These are phyloP conservation scores for Sacculina carcini DNA, from an alignment of 2,888 invertebrate species.

Conservation along the genomic window DNA sequence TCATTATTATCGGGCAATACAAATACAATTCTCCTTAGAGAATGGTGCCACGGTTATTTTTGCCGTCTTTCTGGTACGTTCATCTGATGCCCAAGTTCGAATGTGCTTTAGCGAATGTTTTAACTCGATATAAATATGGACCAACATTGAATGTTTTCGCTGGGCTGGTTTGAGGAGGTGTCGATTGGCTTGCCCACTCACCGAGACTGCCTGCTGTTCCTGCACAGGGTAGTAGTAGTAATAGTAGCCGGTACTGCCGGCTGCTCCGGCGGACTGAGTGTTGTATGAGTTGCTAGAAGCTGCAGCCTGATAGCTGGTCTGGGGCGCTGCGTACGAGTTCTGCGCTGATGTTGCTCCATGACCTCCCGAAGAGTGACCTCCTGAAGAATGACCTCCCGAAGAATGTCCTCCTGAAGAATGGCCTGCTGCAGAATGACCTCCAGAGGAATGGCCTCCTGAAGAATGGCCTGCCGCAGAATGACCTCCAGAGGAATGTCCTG, in stretches of 20 bases:
- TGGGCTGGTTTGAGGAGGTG: too few species aligned
- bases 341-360: background rate
- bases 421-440: too few species aligned
- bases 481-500: background rate
- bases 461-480: background rate
- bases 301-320: background rate
- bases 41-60: too few species aligned
- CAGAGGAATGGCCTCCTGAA: background rate
- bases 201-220: background rate
- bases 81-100: too few species aligned
- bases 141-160: too few species aligned
- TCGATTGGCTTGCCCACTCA: too few species aligned
- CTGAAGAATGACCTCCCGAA: background rate
- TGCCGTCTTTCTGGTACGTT: too few species aligned
- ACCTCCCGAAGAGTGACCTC: background rate
- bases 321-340: background rate
- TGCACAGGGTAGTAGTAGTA: constrained; percentile 10
- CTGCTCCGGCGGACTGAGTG: background rate
- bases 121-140: too few species aligned
- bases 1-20: too few species aligned
- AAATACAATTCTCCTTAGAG: too few species aligned
- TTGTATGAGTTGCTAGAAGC: too few species aligned
- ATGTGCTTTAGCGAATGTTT: too few species aligned
- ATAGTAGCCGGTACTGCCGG: constrained; percentile 3
- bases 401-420: background rate